Evolutionary conservation across 2,797 vertebrate species (phyloP).

Genomic region (Muscicapa striata): DNA sequence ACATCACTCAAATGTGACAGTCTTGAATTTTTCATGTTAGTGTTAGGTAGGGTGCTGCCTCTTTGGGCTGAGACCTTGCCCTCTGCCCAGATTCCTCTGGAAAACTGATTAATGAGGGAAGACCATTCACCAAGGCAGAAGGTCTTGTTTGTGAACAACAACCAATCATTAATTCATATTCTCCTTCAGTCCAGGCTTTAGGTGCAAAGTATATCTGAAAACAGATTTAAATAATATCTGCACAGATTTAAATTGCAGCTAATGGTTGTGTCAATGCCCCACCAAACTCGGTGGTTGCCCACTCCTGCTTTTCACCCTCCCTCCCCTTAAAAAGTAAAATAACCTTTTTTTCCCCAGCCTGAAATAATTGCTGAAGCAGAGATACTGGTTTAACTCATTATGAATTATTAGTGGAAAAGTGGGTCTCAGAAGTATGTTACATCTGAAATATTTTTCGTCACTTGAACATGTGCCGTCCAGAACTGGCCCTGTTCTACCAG

Average conservation of each 20-base stretch:
- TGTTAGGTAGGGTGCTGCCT: neutral
- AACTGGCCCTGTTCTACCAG: slow-evolving; percentile 84
- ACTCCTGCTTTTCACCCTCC: neutral
- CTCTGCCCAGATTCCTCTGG: fast-evolving
- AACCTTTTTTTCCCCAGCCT: slow-evolving; percentile 79
- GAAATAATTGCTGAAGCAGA: slow-evolving; percentile 85
- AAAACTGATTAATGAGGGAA: neutral
- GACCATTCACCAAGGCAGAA: neutral
- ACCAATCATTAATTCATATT: neutral
- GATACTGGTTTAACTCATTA: slow-evolving; percentile 83
- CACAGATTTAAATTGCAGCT: slow-evolving; percentile 11
- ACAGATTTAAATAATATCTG: neutral
- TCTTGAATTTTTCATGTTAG: neutral
- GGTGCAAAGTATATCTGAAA: neutral
- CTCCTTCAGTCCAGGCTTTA: neutral
- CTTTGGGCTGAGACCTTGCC: neutral
- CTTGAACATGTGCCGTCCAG: slow-evolving; percentile 96
- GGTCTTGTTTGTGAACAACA: neutral
- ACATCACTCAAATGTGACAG: neutral
- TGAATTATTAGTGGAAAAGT: slow-evolving; percentile 86
- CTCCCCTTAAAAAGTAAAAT: slow-evolving; percentile 60
- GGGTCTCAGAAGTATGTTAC: slow-evolving; percentile 87
- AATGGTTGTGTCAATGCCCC: neutral
- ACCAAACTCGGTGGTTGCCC: slow-evolving; percentile 52
- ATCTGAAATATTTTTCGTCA: slow-evolving; percentile 94